phyloP scores from a whole-genome alignment of 2,888 invertebrate species.

The Platycheirus rosarum region DNA sequence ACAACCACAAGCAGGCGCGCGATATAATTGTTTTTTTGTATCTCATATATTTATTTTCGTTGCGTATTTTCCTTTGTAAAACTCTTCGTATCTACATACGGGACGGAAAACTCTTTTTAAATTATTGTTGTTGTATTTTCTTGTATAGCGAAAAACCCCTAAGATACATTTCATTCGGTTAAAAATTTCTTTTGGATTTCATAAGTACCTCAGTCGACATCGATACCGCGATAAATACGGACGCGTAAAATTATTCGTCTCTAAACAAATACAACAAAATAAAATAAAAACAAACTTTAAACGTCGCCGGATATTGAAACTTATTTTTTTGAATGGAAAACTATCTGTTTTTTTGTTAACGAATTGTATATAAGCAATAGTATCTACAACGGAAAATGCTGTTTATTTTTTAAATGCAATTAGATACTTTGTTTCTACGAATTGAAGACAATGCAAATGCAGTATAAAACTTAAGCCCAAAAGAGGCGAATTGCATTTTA shows the following conservation, averaged over 20 bases:
- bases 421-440: constrained; percentile 6
- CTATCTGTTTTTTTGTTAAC: constrained; percentile 55
- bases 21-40: constrained; percentile 31
- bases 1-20: constrained; percentile 34
- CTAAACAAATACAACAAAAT: constrained; percentile 15
- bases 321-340: constrained; percentile 21
- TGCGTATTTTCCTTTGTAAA: constrained; percentile 38
- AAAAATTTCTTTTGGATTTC: constrained; percentile 73
- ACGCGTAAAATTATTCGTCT: constrained; percentile 62
- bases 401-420: constrained; percentile 11
- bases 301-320: constrained; percentile 69
- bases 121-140: constrained; percentile 29
- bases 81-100: constrained; percentile 52
- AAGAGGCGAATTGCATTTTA: constrained; percentile 37
- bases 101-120: constrained; percentile 64
- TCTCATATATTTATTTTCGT: constrained; percentile 9
- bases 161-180: constrained; percentile 72
- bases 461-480: neutral
- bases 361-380: constrained; percentile 34
- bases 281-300: constrained; percentile 25
- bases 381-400: constrained; percentile 39
- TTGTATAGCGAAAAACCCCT: constrained; percentile 59
- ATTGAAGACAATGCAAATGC: constrained; percentile 4
- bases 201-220: constrained; percentile 73
- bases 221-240: constrained; percentile 70